A percentile compares a stretch with the other conserved stretches of the same genome.
Evolutionary conservation across 2,888 invertebrate species (phyloP).

Genomic region (Pristionchus mayeri): DNA sequence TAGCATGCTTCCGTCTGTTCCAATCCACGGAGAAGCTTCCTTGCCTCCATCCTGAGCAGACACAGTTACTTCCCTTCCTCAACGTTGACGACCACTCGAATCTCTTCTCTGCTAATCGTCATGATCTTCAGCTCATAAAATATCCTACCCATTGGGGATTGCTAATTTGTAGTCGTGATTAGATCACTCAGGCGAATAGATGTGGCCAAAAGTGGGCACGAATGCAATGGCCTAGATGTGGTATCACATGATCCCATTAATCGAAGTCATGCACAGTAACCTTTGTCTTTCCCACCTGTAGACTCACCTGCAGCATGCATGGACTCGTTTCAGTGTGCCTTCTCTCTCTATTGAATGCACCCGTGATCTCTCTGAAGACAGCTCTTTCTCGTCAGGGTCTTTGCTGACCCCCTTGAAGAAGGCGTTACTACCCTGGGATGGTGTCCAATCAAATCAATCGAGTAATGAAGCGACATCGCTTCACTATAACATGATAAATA

Average conservation of each 20-base stretch:
- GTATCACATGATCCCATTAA: too few species aligned
- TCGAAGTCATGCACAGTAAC: too few species aligned
- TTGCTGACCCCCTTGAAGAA: neutral
- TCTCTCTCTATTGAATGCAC: constrained; percentile 29
- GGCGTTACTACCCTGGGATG: neutral
- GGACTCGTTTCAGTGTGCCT: neutral
- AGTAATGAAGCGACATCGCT: neutral
- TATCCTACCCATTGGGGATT: neutral
- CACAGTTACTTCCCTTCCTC: too few species aligned
- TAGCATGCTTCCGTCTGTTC: too few species aligned
- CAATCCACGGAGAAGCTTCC: constrained; percentile 71
- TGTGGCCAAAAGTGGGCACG: too few species aligned
- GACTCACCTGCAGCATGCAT: neutral
- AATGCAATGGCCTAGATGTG: too few species aligned
- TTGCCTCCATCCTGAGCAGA: constrained; percentile 63
- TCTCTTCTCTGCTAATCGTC: neutral
- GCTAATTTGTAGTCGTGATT: too few species aligned
- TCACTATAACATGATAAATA: neutral
- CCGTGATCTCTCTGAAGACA: neutral
- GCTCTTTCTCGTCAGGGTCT: constrained; percentile 21
- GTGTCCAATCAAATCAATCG: constrained; percentile 24
- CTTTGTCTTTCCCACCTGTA: too few species aligned
- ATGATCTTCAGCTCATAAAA: neutral
- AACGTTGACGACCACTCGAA: too few species aligned
- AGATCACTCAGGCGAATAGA: too few species aligned